A percentile compares a stretch with the other conserved stretches of the same genome.
These are phyloP conservation scores for Oncorhynchus mykiss DNA, from an alignment of 2,113 vertebrate species.

Conservation along the genomic window DNA sequence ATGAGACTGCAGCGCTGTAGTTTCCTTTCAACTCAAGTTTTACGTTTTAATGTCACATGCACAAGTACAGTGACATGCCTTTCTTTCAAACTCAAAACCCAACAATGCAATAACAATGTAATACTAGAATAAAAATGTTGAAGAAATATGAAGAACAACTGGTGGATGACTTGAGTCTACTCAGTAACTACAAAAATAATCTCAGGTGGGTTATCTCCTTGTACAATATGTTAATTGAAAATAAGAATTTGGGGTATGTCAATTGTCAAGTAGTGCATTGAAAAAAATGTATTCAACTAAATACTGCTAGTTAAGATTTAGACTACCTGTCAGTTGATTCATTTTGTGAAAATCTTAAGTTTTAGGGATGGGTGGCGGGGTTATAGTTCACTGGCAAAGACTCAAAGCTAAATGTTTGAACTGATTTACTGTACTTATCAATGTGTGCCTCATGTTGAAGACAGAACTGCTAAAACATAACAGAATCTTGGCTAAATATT, in stretches of 20 bases:
- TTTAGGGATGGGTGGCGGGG: too few species aligned
- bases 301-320: not conserved
- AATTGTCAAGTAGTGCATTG: conserved; percentile 14
- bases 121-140: too few species aligned
- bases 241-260: not conserved
- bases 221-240: not conserved
- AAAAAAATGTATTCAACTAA: not conserved
- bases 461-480: too few species aligned
- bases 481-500: too few species aligned
- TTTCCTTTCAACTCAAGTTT: not conserved
- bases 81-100: too few species aligned
- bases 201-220: not conserved
- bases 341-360: conserved; percentile 42
- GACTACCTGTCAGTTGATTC: conserved; percentile 25
- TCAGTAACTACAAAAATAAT: conserved; percentile 11
- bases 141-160: not conserved
- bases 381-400: not conserved
- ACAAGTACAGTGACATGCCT: too few species aligned
- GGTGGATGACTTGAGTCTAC: conserved; percentile 46
- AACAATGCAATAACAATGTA: too few species aligned
- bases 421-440: too few species aligned
- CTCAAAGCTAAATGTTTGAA: not conserved
- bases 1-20: not conserved
- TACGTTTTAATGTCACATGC: too few species aligned
- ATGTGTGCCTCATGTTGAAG: too few species aligned